phyloP scores from a whole-genome alignment of 2,888 invertebrate genomes.

The Heliconius ismenius region DNA sequence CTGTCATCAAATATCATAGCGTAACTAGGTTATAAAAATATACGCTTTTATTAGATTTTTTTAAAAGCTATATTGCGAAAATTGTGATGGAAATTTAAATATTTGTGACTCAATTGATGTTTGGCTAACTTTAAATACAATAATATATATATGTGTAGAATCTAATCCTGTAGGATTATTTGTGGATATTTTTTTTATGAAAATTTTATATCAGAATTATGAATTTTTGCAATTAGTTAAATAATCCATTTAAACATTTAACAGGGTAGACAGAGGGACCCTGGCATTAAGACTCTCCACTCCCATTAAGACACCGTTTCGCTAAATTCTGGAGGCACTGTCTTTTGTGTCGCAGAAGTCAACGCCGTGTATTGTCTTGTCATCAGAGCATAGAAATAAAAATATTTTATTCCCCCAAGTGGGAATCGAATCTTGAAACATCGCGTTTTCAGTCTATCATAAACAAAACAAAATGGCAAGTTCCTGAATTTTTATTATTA shows the following conservation, averaged over 20 bases:
- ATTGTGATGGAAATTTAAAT: background rate
- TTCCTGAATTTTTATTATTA: background rate
- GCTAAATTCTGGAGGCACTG: background rate
- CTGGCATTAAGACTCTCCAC: no score
- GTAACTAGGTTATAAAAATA: slow-evolving; percentile 16
- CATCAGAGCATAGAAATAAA: background rate
- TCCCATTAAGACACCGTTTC: background rate
- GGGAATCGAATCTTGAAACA: background rate
- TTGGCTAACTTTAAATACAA: background rate
- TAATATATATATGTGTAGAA: background rate
- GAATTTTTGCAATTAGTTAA: no score
- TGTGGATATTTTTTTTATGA: background rate
- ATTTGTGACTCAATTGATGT: background rate
- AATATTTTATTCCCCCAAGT: no score
- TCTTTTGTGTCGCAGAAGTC: background rate
- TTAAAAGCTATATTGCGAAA: background rate
- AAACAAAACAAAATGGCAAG: no score
- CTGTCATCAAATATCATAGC: slow-evolving; percentile 32
- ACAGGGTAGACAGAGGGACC: no score
- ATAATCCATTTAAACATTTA: no score
- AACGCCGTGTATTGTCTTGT: background rate
- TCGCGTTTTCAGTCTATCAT: background rate
- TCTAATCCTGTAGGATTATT: background rate
- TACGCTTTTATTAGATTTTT: slow-evolving; percentile 10
- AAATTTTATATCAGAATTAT: background rate